phyloP scores from a whole-genome alignment of 2,888 invertebrate species.

The Aethes cnicana region DNA sequence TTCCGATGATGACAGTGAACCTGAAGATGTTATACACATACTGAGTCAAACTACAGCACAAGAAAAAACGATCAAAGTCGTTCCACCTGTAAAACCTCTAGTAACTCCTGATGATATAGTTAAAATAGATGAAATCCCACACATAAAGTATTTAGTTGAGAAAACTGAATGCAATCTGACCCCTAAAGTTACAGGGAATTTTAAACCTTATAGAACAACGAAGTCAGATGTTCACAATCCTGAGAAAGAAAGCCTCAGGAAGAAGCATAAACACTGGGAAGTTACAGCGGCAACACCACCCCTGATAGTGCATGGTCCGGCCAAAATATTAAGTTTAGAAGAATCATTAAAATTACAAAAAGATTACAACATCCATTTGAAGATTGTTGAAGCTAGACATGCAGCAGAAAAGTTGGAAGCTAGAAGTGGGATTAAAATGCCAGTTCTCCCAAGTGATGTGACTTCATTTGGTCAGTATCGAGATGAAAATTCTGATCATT shows the following conservation, averaged over 20 bases:
- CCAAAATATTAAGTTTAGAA: conserved; percentile 75
- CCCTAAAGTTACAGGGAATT: conserved; percentile 60
- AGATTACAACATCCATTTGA: conserved; percentile 70
- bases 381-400: conserved; percentile 78
- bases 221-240: conserved; percentile 79
- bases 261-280: conserved; percentile 82
- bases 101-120: conserved; percentile 78
- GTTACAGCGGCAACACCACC: conserved; percentile 85
- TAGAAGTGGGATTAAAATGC: conserved; percentile 61
- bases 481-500: conserved; percentile 57
- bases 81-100: conserved; percentile 69
- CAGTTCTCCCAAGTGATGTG: conserved; percentile 55
- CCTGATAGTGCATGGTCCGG: conserved; percentile 77
- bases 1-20: conserved; percentile 83
- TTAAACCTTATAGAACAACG: conserved; percentile 83
- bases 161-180: conserved; percentile 70
- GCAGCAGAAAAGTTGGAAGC: conserved; percentile 79
- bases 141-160: conserved; percentile 79
- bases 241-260: conserved; percentile 74
- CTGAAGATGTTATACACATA: conserved; percentile 82
- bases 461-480: conserved; percentile 65
- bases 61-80: conserved; percentile 73
- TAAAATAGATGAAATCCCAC: conserved; percentile 70
- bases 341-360: conserved; percentile 82
- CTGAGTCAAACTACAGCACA: conserved; percentile 78